phyloP scores from a whole-genome alignment of 2,888 invertebrate genomes.

The Dorcus parallelipipedus region DNA sequence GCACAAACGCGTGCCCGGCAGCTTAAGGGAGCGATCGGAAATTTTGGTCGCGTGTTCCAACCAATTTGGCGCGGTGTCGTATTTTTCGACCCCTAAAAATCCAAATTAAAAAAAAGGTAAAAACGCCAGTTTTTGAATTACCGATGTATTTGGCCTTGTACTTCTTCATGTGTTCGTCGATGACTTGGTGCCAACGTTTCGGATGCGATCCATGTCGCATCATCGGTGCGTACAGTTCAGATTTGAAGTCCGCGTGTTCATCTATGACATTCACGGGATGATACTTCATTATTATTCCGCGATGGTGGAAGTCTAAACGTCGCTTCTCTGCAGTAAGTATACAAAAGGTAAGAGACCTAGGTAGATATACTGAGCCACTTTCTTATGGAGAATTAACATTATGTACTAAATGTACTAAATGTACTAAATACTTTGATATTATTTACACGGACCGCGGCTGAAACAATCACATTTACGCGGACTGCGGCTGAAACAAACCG shows the following conservation, averaged over 20 bases:
- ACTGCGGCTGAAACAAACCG: no score
- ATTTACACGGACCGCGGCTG: no score
- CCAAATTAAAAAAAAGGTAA: neutral
- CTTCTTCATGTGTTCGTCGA: conserved; percentile 40
- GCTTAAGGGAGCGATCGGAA: conserved; percentile 48
- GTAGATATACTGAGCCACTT: conserved; percentile 15
- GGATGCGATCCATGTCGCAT: conserved; percentile 65
- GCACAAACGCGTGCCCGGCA: conserved; percentile 52
- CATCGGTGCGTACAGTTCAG: conserved; percentile 62
- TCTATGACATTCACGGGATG: conserved; percentile 49
- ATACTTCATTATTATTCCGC: conserved; percentile 41
- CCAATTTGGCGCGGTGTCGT: conserved; percentile 54
- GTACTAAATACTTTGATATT: no score
- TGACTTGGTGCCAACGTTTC: conserved; percentile 56
- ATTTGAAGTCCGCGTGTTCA: conserved; percentile 56
- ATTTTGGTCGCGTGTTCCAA: conserved; percentile 47
- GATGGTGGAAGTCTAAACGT: conserved; percentile 19
- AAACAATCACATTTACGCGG: no score
- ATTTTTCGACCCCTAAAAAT: conserved; percentile 48
- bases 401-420: no score
- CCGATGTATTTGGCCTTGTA: conserved; percentile 43
- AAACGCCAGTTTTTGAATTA: conserved; percentile 14
- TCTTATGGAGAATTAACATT: neutral
- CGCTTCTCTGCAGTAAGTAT: conserved; percentile 16
- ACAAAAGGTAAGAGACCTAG: neutral